Percentiles rank a stretch among this genome's conserved stretches.
phyloP scores from a whole-genome alignment of 2,113 vertebrate species.

The Leuciscus idus region DNA sequence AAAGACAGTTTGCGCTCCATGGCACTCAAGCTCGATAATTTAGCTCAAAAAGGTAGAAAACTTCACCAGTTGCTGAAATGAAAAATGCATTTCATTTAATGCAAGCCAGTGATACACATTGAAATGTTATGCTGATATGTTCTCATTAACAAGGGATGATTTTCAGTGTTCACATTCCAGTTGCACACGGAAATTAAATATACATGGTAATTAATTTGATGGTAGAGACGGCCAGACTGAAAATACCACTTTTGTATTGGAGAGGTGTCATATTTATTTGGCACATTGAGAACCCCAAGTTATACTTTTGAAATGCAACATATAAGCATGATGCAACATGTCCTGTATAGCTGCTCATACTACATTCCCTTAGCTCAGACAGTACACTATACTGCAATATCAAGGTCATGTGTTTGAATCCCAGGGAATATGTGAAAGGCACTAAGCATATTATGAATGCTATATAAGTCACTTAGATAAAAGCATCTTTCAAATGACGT shows the following conservation, averaged over 20 bases:
- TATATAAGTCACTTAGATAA: neutral
- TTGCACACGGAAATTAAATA: neutral
- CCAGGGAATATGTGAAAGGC: neutral
- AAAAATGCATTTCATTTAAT: neutral
- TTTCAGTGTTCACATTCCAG: neutral
- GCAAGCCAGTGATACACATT: neutral
- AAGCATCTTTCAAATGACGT: neutral
- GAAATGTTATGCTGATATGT: neutral
- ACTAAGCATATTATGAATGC: neutral
- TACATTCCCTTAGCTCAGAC: neutral
- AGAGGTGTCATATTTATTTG: no score
- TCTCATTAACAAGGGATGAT: conserved; percentile 10
- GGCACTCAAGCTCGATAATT: neutral
- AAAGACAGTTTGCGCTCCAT: neutral
- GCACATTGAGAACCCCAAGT: neutral
- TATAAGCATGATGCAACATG: neutral
- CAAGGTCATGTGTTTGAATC: neutral
- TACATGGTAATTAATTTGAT: neutral
- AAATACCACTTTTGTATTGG: neutral
- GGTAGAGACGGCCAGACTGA: neutral
- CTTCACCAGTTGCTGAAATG: neutral
- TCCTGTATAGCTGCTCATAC: neutral
- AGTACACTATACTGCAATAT: neutral
- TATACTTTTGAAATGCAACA: neutral
- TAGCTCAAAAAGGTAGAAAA: neutral